Evolutionary conservation across 1,140 invertebrate genomes (phyloP).

Genomic region (Lithobius niger): DNA sequence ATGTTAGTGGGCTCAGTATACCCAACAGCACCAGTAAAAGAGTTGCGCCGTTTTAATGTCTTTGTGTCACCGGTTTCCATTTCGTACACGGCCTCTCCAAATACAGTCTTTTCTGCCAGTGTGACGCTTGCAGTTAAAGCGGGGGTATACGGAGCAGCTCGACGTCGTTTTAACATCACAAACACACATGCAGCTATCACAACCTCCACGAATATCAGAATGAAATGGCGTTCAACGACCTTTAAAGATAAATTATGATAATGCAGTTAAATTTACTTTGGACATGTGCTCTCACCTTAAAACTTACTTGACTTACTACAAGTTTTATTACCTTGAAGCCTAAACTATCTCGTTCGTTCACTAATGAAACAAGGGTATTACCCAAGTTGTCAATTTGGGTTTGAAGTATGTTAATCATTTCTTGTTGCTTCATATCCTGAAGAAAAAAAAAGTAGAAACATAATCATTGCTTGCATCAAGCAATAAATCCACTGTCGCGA

Average conservation of each 20-base stretch:
- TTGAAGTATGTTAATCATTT: constrained; percentile 27
- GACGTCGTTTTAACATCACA: constrained; percentile 27
- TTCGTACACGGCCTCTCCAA: too few relatives aligned
- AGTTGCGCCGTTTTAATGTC: constrained; percentile 9
- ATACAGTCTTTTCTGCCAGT: constrained; percentile 6
- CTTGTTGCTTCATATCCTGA: constrained; percentile 35
- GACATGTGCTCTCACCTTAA: constrained; percentile 11
- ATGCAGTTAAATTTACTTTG: constrained; percentile 6
- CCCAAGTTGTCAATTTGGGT: constrained; percentile 15
- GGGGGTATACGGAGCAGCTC: background rate
- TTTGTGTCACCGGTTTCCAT: too few relatives aligned
- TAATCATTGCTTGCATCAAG: background rate
- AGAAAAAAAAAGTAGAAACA: constrained; percentile 1
- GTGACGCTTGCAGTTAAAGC: constrained; percentile 5
- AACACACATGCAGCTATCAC: constrained; percentile 36
- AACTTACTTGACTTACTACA: constrained; percentile 21
- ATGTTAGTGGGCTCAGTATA: constrained; percentile 22
- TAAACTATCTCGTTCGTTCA: constrained; percentile 15
- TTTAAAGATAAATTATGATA: constrained; percentile 31
- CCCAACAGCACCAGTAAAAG: constrained; percentile 16
- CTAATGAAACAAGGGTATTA: constrained; percentile 27
- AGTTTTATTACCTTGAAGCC: constrained; percentile 7
- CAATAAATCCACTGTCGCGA: too few relatives aligned
- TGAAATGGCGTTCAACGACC: constrained; percentile 35
- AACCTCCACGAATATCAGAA: constrained; percentile 39